Conservation (phyloP, 2,888 invertebrate species). For the Plutella xylostella region DNA sequence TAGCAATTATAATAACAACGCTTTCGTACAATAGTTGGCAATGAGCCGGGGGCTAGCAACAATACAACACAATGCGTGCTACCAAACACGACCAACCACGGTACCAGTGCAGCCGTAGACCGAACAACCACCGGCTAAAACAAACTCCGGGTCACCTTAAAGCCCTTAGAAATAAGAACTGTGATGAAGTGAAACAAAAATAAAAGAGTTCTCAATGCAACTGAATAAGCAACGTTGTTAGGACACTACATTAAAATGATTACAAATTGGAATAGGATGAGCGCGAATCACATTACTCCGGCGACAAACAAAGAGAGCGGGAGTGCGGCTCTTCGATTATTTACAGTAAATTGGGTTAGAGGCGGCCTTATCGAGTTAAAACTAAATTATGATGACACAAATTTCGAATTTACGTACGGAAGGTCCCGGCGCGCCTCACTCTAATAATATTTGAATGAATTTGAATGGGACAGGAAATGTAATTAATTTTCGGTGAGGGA, state of each 20-base stretch:
- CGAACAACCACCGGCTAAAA: no score
- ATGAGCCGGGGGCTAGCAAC: slow-evolving; percentile 15
- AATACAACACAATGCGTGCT: slow-evolving; percentile 33
- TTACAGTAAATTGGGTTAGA: slow-evolving; percentile 44
- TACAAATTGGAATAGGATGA: slow-evolving; percentile 54
- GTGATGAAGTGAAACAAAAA: no score
- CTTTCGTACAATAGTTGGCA: slow-evolving; percentile 36
- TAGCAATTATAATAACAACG: slow-evolving; percentile 44
- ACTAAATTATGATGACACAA: slow-evolving; percentile 44
- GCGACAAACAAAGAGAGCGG: slow-evolving; percentile 20
- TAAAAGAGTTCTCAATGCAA: no score
- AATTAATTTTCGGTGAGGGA: no score
- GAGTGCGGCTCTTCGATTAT: slow-evolving; percentile 27
- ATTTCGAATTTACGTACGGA: slow-evolving; percentile 27
- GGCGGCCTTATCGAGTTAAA: slow-evolving; percentile 48
- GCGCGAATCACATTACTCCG: slow-evolving; percentile 42
- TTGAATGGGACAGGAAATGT: no score
- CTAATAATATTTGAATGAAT: no score
- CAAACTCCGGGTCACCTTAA: no score
- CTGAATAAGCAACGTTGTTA: no score
- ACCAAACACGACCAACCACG: no score
- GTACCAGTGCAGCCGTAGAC: no score
- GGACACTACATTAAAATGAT: slow-evolving; percentile 56
- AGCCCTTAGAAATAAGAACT: no score
- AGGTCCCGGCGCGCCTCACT: not conserved